Base-by-base conservation (phyloP, 2,888 invertebrate species). In the Agrochola circellaris region DNA sequence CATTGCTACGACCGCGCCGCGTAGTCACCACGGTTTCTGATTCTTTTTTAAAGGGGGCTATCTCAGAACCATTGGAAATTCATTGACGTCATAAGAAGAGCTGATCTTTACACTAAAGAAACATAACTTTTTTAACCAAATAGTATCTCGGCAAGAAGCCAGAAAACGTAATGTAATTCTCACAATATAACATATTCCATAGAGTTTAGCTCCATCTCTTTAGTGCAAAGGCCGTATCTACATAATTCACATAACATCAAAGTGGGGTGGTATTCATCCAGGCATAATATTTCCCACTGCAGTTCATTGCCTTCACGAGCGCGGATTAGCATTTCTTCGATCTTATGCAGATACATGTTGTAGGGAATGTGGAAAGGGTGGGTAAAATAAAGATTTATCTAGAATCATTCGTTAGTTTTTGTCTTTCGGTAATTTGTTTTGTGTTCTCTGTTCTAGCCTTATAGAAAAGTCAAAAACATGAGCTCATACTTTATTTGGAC, bases 311-410 rank as follows among this genome's bases (percentile, higher is more conserved):
- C 77, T 85, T 51, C 65, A 75, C 85, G 75, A 77, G 75, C 51
- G 67, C 1, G 77, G 80, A 83, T 88, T 80, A 81, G 71, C 74
- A 88, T 88, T 88, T 81, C 78, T 86, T 77, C 71, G 71, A 74
- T 85, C 85, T 82, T 85, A 85, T 82, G 82, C 85, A 82, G 69
- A 82, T 85, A 61, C 15, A 85, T 81, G 85, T 71, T 67, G 81
- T 54, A 34, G 58, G 8, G 0, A 60, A 56, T 60, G 3, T 26
- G 34, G 26, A 30, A 8, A 67, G 4, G 1, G 5, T 8, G 0
- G 51, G 51, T 20, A 51, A 51, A 20, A 20, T 51, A 20, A 51
- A 51, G 4, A 0, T 15, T 61, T 65, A 6, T 2, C 65, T 30
- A 38, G 15, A 45, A 61, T 64, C 23, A 9, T 34, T 15, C 0